Conservation (phyloP, 2,888 invertebrate genomes). For the Cheilosia scutellata region DNA sequence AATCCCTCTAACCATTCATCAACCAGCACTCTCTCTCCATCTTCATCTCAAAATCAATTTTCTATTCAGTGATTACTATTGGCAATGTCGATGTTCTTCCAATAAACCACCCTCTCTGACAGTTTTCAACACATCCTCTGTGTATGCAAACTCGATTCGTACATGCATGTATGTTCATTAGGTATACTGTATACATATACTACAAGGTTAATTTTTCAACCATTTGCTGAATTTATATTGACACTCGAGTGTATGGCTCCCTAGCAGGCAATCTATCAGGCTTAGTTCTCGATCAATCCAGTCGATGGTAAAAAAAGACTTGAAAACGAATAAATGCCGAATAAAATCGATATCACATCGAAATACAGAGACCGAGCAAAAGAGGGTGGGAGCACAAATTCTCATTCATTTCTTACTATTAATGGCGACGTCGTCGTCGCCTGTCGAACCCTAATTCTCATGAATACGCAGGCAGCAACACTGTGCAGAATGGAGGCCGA, state of each 20-base stretch:
- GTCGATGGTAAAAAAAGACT: constrained; percentile 12
- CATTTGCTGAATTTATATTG: constrained; percentile 57
- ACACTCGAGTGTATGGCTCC: constrained; percentile 17
- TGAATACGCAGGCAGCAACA: constrained; percentile 17
- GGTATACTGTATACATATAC: constrained; percentile 15
- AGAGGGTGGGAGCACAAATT: background rate
- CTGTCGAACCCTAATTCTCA: constrained; percentile 40
- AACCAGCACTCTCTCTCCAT: background rate
- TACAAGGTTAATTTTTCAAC: constrained; percentile 65
- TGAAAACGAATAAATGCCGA: constrained; percentile 38
- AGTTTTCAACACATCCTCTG: background rate
- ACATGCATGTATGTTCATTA: background rate
- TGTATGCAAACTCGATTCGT: background rate
- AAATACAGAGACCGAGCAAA: background rate
- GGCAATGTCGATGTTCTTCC: constrained; percentile 44
- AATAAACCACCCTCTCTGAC: constrained; percentile 28
- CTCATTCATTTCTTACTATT: constrained; percentile 27
- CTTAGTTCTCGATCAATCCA: constrained; percentile 52
- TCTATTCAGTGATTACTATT: constrained; percentile 46
- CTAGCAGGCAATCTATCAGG: constrained; percentile 46
- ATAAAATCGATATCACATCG: constrained; percentile 53
- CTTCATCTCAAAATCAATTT: constrained; percentile 48
- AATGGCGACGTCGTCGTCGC: constrained; percentile 8
- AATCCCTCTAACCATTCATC: background rate
- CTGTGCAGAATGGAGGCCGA: constrained; percentile 2